Evolutionary conservation across 64 coral and sea anemone species (phyloP), one percentile per base, ranked within the genome.

Genomic region (Astreopora myriophthalma): DNA sequence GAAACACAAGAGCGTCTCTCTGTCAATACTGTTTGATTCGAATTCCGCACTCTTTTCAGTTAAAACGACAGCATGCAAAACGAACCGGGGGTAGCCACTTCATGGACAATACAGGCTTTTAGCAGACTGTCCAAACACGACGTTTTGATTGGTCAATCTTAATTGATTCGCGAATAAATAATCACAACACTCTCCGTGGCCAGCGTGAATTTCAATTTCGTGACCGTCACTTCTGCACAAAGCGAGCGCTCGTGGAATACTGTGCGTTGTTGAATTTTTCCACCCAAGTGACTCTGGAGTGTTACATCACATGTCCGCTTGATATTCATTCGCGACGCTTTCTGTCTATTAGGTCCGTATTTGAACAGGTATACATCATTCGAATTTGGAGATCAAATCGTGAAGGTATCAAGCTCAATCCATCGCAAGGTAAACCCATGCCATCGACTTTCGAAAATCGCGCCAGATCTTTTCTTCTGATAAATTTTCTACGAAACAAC

Each of bases 161-260:
- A 82, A 82, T 63, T 82, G 79, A 82, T 55, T 82, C 79, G 52
- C n/a, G 30, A 82, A 82, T 63, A 82, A 17, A 63, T 63, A 55
- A 82, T 38, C 55, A 63, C 79, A 82, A 64, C 79, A 82, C 33
- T 26, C 9, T 20, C 57, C 9, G 19, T 8, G 48, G 44, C 8
- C 52, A 64, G 52, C 79, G 79, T 63, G 51, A 52, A 36, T 79
- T 38, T 74, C 14, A 2, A 39, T n/a, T 79, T 63, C 79, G 79
- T 82, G 79, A 82, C 79, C 55, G 55, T 63, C 55, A 63, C 5
- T 19, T 64, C 8, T 24, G 42, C 23, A 48, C 33, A 64, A 36
- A 24, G 16, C 19, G 22, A 60, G 10, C 33, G 34, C 70, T 73
- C 52, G 79, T 34, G 48, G 52, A 22, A 33, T 63, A 60, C 33